Evolutionary conservation across 2,888 invertebrate genomes (phyloP), one percentile per base, ranked within the genome.

Genomic region (Caenorhabditis becei): DNA sequence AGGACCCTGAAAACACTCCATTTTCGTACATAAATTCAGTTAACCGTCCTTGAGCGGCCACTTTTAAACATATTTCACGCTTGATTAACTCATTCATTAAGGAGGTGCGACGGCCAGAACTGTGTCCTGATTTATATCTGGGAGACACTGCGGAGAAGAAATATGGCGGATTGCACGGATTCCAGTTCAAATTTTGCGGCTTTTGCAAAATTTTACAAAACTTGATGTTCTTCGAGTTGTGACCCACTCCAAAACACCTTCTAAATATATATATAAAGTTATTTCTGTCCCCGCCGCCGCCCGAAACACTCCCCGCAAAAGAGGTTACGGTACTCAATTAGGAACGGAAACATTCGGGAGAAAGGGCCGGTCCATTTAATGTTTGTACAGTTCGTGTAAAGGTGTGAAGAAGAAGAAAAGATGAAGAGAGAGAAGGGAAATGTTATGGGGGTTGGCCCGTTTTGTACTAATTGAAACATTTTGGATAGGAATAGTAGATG

Each of bases 51-150:
- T 69, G 69, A 59, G 18, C 51, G 47, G 23, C 37, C 53, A 26
- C 35, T 71, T 54, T 23, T 54, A 63, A 59, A 66, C 66, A 58
- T 59, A 51, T 65, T 74, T 74, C 53, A 74, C 74, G 74, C 65
- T 41, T 74, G 74, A 74, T 74, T 74, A 74, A 74, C 74, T 74
- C 74, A 66, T 74, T 74, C 74, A 74, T 74, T 74, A 74, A 32
- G 49, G 20, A 41, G 41, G 41, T 41, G 41, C 41, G 41, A 14
- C 14, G 24, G 23, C 18, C 11, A 26, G 18, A 20, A 35, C 18
- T 16, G 56, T 58, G 69, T 62, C 59, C 71, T 71, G 71, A 71
- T 71, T 71, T 44, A 71, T 71, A 71, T 71, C 71, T 71, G 62
- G 59, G n/a, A 26, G 4, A 54, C n/a, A 32, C 32, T 32, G 4